Evolutionary conservation across 2,888 invertebrate species (phyloP).

Genomic region (Trissoscelio sp.): DNA sequence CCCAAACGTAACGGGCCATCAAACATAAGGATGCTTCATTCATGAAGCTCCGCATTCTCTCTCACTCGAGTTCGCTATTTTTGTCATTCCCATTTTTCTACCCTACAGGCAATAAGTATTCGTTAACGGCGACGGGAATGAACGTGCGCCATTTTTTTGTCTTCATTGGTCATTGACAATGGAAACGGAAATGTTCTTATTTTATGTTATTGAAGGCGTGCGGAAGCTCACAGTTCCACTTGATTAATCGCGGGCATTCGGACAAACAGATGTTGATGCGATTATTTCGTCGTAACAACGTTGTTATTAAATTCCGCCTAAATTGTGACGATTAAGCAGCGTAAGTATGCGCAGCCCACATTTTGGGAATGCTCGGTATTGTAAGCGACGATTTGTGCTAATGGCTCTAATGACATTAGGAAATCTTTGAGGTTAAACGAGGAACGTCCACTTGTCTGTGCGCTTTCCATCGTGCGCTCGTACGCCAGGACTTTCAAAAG

Average conservation of each 20-base stretch:
- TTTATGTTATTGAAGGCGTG: neutral
- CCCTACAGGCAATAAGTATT: slow-evolving; percentile 38
- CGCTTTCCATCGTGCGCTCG: slow-evolving; percentile 14
- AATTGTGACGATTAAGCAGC: slow-evolving; percentile 29
- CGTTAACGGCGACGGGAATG: slow-evolving; percentile 27
- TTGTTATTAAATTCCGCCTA: slow-evolving; percentile 37
- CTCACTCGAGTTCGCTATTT: slow-evolving; percentile 21
- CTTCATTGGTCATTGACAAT: slow-evolving; percentile 16
- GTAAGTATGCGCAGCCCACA: slow-evolving; percentile 13
- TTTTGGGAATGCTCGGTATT: slow-evolving; percentile 34
- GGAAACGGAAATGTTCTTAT: slow-evolving; percentile 8
- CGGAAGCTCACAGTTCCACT: neutral
- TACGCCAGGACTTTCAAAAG: slow-evolving; percentile 49
- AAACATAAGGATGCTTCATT: slow-evolving; percentile 60
- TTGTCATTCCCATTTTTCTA: slow-evolving; percentile 34
- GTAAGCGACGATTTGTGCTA: slow-evolving; percentile 59
- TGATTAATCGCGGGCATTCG: neutral
- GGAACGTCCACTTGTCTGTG: slow-evolving; percentile 64
- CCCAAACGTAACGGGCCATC: slow-evolving; percentile 54
- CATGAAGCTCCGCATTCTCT: slow-evolving; percentile 24
- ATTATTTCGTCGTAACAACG: slow-evolving; percentile 19
- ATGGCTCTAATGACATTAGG: slow-evolving; percentile 65
- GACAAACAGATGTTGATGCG: slow-evolving; percentile 13
- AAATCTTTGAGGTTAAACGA: slow-evolving; percentile 64
- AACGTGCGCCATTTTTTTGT: neutral